A percentile compares a stretch with the other conserved stretches of the same genome.
These are phyloP conservation scores for Planiliza haematocheilus DNA, from an alignment of 2,113 vertebrate species.

Conservation along the genomic window DNA sequence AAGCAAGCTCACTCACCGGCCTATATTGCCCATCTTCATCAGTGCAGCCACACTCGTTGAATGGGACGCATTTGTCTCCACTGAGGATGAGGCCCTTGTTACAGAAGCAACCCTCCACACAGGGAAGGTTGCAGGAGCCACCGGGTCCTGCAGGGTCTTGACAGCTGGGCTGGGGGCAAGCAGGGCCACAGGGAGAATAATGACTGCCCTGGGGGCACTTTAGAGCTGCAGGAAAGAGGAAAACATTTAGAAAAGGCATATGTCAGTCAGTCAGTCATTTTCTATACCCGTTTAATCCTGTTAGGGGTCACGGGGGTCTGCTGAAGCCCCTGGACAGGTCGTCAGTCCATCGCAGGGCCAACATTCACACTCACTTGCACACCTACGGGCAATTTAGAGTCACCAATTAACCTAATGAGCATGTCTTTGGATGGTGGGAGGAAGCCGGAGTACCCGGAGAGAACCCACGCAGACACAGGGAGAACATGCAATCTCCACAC, in stretches of 20 bases:
- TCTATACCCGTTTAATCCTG: too few relatives aligned
- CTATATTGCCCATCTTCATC: conserved; percentile 83
- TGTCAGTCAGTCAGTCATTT: too few relatives aligned
- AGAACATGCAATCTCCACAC: too few relatives aligned
- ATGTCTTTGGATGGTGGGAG: too few relatives aligned
- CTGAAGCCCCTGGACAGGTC: too few relatives aligned
- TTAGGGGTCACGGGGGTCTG: too few relatives aligned
- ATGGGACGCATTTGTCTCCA: conserved; percentile 85
- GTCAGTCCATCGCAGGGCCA: too few relatives aligned
- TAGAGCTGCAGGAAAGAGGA: conserved; percentile 72
- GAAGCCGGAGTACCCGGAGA: too few relatives aligned
- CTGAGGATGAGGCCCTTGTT: conserved; percentile 82
- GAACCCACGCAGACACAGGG: too few relatives aligned
- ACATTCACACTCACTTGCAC: too few relatives aligned
- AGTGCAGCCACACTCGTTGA: conserved; percentile 85
- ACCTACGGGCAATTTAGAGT: too few relatives aligned
- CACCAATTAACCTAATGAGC: too few relatives aligned
- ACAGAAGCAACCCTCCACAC: conserved; percentile 87
- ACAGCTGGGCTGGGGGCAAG: conserved; percentile 85
- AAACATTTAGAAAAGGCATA: not conserved
- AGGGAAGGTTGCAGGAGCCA: conserved; percentile 77
- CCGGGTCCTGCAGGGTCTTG: conserved; percentile 59
- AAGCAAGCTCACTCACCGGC: conserved; percentile 73
- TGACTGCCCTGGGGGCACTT: conserved; percentile 83
- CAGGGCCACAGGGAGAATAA: conserved; percentile 81